These are phyloP conservation scores for Rhipidura dahli DNA, from an alignment of 2,113 vertebrate genomes.

Conservation along the genomic window DNA sequence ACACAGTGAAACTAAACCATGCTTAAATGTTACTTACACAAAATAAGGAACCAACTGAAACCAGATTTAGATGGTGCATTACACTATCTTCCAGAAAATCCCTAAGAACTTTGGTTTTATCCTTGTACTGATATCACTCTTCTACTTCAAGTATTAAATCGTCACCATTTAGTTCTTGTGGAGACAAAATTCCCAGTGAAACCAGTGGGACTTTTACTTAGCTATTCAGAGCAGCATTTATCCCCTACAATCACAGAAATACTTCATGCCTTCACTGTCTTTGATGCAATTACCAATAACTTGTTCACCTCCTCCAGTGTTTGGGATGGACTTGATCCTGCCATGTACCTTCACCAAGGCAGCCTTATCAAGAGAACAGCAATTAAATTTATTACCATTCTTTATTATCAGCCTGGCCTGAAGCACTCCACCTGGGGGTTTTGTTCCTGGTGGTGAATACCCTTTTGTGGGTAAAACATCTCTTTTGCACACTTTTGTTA, in stretches of 20 bases:
- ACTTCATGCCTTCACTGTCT: neutral
- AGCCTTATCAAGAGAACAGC: neutral
- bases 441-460: neutral
- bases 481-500: neutral
- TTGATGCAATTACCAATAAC: neutral
- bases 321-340: neutral
- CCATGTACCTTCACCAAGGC: neutral
- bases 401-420: neutral
- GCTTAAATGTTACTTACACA: neutral
- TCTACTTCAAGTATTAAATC: neutral
- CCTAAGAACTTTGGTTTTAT: neutral
- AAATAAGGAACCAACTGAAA: neutral
- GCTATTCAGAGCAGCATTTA: neutral
- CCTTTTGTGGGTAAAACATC: neutral
- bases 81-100: neutral
- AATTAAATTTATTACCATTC: neutral
- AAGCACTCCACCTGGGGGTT: neutral
- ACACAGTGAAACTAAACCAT: neutral
- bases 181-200: neutral
- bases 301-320: neutral
- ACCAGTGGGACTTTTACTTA: neutral
- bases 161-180: neutral
- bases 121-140: neutral
- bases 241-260: neutral
- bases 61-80: neutral